Evolutionary conservation across 1,140 invertebrate species (phyloP).

Genomic region (Dendroctonus valens): DNA sequence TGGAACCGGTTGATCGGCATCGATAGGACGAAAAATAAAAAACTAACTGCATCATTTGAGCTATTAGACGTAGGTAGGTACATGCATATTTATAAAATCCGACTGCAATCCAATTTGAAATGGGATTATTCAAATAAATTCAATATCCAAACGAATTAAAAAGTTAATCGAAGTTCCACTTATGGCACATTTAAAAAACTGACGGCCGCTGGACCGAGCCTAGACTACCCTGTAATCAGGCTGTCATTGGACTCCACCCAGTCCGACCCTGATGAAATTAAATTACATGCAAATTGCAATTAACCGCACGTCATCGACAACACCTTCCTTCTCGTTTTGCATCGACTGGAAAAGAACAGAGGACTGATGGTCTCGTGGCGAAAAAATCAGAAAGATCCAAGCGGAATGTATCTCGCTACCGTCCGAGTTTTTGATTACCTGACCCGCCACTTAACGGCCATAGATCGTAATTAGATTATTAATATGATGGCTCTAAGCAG

Average conservation of each 20-base stretch:
- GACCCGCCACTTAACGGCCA: slow-evolving; percentile 42
- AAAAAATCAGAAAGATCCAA: slow-evolving; percentile 19
- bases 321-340: slow-evolving; percentile 23
- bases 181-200: slow-evolving; percentile 40
- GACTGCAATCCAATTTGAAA: slow-evolving; percentile 16
- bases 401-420: slow-evolving; percentile 40
- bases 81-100: slow-evolving; percentile 20
- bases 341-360: slow-evolving; percentile 9
- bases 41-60: too few species aligned
- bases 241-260: slow-evolving; percentile 48
- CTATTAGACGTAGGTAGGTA: too few species aligned
- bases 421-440: slow-evolving; percentile 44
- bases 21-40: too few species aligned
- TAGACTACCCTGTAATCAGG: slow-evolving; percentile 45
- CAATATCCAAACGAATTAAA: slow-evolving; percentile 21
- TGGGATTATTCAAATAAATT: slow-evolving; percentile 26
- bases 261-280: slow-evolving; percentile 50
- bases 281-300: slow-evolving; percentile 46
- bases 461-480: slow-evolving; percentile 47
- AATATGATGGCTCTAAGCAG: slow-evolving; percentile 38
- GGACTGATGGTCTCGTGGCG: slow-evolving; percentile 18
- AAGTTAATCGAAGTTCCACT: slow-evolving; percentile 37
- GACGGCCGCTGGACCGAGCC: slow-evolving; percentile 34
- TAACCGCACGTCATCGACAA: slow-evolving; percentile 36
- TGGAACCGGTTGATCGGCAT: too few species aligned